phyloP scores from a whole-genome alignment of 2,113 vertebrate genomes.

The Halcyon malimbica region DNA sequence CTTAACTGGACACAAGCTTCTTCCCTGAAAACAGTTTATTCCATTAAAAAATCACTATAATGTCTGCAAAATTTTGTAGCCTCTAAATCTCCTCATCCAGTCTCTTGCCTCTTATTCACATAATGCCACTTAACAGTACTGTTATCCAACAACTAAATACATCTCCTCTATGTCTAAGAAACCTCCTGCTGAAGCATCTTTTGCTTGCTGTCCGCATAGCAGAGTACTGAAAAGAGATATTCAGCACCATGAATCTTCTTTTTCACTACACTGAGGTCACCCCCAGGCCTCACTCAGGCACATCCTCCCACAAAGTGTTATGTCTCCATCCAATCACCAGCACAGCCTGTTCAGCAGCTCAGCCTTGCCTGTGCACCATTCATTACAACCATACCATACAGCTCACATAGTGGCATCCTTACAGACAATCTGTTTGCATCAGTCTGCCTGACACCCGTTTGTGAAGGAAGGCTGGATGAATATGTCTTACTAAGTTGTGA shows the following conservation, averaged over 20 bases:
- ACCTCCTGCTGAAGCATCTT: not conserved
- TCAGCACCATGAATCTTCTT: not conserved
- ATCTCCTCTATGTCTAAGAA: not conserved
- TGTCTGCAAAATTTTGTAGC: not conserved
- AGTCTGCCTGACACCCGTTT: not conserved
- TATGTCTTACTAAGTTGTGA: not conserved
- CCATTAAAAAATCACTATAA: not conserved
- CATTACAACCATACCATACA: not conserved
- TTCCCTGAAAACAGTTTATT: not conserved
- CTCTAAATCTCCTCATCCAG: not conserved
- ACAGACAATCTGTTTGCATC: not conserved
- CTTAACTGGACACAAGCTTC: not conserved
- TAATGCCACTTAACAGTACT: not conserved
- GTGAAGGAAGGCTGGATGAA: not conserved
- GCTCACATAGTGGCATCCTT: fast-evolving
- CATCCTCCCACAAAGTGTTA: not conserved
- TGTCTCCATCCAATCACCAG: not conserved
- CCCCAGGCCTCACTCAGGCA: not conserved
- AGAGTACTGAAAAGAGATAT: not conserved
- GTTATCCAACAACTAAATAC: not conserved
- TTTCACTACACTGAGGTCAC: not conserved
- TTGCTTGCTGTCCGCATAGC: not conserved
- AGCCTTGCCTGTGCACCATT: not conserved
- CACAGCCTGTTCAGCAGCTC: not conserved
- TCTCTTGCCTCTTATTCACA: not conserved